These are phyloP conservation scores for Dissostichus mawsoni DNA, from an alignment of 2,113 vertebrate species.

Conservation along the genomic window DNA sequence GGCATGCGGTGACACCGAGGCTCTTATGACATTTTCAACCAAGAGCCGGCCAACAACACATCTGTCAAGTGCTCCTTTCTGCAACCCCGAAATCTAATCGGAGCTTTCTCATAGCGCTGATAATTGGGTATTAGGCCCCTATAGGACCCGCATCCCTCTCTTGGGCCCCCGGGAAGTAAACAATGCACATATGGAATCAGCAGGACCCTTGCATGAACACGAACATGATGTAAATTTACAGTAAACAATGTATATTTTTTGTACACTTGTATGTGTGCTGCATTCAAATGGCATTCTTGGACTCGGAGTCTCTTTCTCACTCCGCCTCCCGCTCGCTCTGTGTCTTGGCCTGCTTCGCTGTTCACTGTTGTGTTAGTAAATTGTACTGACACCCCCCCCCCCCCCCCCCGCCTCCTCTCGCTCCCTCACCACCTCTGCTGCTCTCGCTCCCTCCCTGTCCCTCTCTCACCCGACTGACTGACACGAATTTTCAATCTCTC, in stretches of 20 bases:
- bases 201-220: slow-evolving; percentile 6
- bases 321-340: slow-evolving; percentile 54
- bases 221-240: slow-evolving; percentile 34
- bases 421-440: slow-evolving; percentile 64
- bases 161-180: slow-evolving; percentile 47
- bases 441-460: slow-evolving; percentile 63
- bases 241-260: slow-evolving; percentile 35
- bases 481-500: slow-evolving; percentile 89
- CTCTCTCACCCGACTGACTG: slow-evolving; percentile 85
- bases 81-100: slow-evolving; percentile 71
- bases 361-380: slow-evolving; percentile 88
- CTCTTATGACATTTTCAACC: slow-evolving; percentile 74
- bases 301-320: slow-evolving; percentile 59
- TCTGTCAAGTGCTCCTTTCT: slow-evolving; percentile 69
- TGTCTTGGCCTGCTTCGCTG: slow-evolving; percentile 80
- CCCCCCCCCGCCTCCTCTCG: slow-evolving; percentile 54
- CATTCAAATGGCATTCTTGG: slow-evolving; percentile 66
- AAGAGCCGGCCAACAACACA: slow-evolving; percentile 62
- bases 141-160: slow-evolving; percentile 40
- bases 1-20: slow-evolving; percentile 59
- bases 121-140: slow-evolving; percentile 65
- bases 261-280: slow-evolving; percentile 38
- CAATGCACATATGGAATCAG: slow-evolving; percentile 32
- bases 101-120: slow-evolving; percentile 62
- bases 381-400: slow-evolving; percentile 81